Percentiles rank a stretch among this genome's conserved stretches.
Evolutionary conservation across 2,113 vertebrate genomes (phyloP).

Genomic region (Poeciliopsis retropinna): DNA sequence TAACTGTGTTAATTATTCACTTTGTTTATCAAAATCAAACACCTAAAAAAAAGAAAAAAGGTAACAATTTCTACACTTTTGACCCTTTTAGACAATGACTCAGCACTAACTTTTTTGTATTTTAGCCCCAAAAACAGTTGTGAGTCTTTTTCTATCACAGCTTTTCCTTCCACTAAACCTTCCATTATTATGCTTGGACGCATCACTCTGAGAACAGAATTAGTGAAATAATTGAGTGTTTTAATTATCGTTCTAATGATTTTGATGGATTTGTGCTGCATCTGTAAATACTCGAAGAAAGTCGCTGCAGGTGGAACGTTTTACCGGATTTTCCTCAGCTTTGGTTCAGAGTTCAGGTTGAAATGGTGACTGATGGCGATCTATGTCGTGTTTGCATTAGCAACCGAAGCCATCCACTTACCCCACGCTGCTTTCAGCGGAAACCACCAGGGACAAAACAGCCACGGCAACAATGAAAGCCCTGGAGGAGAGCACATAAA

Average conservation of each 20-base stretch:
- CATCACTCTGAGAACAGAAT: neutral
- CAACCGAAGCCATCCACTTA: conserved; percentile 40
- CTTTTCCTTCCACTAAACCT: neutral
- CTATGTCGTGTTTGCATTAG: neutral
- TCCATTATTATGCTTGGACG: neutral
- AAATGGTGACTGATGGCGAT: neutral
- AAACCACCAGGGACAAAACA: conserved; percentile 46
- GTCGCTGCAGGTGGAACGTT: too few relatives aligned
- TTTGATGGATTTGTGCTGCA: neutral
- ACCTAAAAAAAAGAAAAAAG: neutral
- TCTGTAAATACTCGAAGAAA: neutral
- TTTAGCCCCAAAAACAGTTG: neutral
- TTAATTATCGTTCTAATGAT: neutral
- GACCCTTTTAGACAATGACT: neutral
- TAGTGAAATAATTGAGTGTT: too few relatives aligned
- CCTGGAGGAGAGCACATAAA: conserved; percentile 56
- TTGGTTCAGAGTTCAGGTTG: neutral
- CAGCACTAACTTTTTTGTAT: neutral
- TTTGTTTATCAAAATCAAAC: too few relatives aligned
- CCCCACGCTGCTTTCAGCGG: conserved; percentile 70
- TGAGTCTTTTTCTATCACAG: neutral
- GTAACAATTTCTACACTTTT: neutral
- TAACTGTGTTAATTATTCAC: too few relatives aligned
- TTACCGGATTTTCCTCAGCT: neutral
- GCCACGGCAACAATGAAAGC: conserved; percentile 28